Evolutionary conservation across 1,140 invertebrate species (phyloP), one percentile per base, ranked within the genome.

Genomic region (Papilio polytes): DNA sequence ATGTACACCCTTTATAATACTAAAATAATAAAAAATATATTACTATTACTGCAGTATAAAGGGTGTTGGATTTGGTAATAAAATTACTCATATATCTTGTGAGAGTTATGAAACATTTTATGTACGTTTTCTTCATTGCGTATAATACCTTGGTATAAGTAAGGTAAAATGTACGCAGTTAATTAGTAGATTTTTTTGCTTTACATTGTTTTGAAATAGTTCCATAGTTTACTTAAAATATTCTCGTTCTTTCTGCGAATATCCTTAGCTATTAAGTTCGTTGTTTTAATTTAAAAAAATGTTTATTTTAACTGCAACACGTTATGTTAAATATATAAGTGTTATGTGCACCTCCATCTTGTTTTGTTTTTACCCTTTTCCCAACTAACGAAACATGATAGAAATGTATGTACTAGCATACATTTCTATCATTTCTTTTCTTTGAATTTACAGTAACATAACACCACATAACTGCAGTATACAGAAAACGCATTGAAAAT

Each of bases 271-370:
- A 89, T 92, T 91, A 89, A 85, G 86, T 92, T 92, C 85, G 88
- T 94, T 94, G 91, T 92, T 94, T 93, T 94, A 92, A 92, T 94
- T 93, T 94, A 90, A 92, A 91, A 70, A 12, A 91, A 94, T 92
- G 90, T 94, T 94, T 94, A 94, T 93, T 93, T 88, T 94, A 91
- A 91, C 90, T 88, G 88, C 89, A 91, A 88, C 90, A 92, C 89
- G 92, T 94, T 94, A 94, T 91, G 89, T 93, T 92, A 90, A 90
- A 94, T 78, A 94, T 92, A 94, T 92, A 94, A 93, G 90, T 93
- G 93, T 94, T 94, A 93, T 93, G 88, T 91, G 91, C 91, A 94
- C 89, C 90, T 82, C 81, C 79, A 78, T 73, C 56, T 85, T 81
- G 85, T 90, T 89, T 91, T 84, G 88, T 87, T 91, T 83, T 78